These are phyloP conservation scores for Drosophila nigritarsus DNA, from an alignment of 2,888 invertebrate genomes.

Conservation along the genomic window DNA sequence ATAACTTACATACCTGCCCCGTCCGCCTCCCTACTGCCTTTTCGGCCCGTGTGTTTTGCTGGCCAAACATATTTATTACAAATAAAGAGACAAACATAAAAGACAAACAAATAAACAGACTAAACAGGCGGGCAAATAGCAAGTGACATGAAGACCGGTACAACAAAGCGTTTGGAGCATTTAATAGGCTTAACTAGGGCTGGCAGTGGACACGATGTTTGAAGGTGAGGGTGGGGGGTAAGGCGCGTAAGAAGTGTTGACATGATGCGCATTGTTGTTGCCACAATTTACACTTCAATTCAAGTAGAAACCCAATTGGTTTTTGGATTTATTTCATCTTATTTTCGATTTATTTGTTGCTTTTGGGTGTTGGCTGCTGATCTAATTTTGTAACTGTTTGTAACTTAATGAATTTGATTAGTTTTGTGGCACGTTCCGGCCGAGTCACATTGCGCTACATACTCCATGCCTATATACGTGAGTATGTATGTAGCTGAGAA, in stretches of 20 bases:
- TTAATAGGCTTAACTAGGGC: conserved; percentile 75
- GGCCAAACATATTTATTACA: conserved; percentile 75
- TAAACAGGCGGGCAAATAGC: conserved; percentile 50
- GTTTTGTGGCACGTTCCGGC: conserved; percentile 40
- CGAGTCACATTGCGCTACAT: not conserved
- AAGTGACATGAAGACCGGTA: conserved; percentile 57
- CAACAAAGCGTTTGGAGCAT: conserved; percentile 76
- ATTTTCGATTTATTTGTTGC: conserved; percentile 20
- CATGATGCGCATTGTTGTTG: conserved; percentile 45
- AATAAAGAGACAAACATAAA: conserved; percentile 79
- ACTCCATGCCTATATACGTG: not conserved
- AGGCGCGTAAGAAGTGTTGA: conserved; percentile 59
- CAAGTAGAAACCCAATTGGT: conserved; percentile 51
- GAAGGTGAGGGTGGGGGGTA: not conserved
- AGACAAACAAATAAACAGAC: conserved; percentile 72
- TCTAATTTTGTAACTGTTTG: conserved; percentile 37
- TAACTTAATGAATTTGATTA: conserved; percentile 48
- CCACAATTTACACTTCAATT: conserved; percentile 63
- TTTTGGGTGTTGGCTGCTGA: conserved; percentile 36
- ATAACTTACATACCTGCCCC: conserved; percentile 47
- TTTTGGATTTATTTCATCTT: conserved; percentile 31
- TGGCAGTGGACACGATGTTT: not conserved
- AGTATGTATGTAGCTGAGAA: not conserved
- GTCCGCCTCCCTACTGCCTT: not conserved
- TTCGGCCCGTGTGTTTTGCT: conserved; percentile 3